Percentiles rank a stretch among this genome's conserved stretches.
Evolutionary conservation across 2,888 invertebrate genomes (phyloP).

Genomic region (Lydus trimaculatus): DNA sequence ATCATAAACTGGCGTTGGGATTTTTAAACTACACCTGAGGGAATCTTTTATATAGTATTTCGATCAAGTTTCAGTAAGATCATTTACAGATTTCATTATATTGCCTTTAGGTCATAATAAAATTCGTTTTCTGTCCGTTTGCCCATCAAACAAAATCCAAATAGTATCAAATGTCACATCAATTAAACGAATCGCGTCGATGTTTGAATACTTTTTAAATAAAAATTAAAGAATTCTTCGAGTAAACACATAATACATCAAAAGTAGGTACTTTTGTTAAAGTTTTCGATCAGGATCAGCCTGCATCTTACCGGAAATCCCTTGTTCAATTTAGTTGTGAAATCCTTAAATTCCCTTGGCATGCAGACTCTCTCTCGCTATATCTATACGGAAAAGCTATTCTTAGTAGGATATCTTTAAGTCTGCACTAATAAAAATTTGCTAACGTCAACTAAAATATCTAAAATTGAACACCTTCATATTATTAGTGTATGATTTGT

Average conservation of each 20-base stretch:
- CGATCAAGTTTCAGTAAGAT: conserved; percentile 14
- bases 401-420: conserved; percentile 44
- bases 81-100: conserved; percentile 10
- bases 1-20: conserved; percentile 12
- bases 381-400: conserved; percentile 35
- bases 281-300: conserved; percentile 47
- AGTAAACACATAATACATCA: conserved; percentile 31
- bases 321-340: conserved; percentile 56
- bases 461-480: background rate
- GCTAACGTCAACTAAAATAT: conserved; percentile 35
- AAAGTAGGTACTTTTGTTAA: conserved; percentile 35
- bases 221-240: background rate
- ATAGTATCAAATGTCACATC: background rate
- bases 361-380: conserved; percentile 43
- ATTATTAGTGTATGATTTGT: conserved; percentile 25
- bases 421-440: conserved; percentile 42
- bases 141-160: background rate
- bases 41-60: conserved; percentile 14
- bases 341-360: conserved; percentile 53
- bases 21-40: conserved; percentile 11
- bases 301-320: conserved; percentile 50
- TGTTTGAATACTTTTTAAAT: background rate
- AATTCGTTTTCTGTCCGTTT: background rate
- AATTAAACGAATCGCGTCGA: background rate
- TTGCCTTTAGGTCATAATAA: background rate